Percentiles rank a stretch among this genome's conserved stretches.
These are phyloP conservation scores for Gadus chalcogrammus DNA, from an alignment of 2,113 vertebrate genomes.

Conservation along the genomic window DNA sequence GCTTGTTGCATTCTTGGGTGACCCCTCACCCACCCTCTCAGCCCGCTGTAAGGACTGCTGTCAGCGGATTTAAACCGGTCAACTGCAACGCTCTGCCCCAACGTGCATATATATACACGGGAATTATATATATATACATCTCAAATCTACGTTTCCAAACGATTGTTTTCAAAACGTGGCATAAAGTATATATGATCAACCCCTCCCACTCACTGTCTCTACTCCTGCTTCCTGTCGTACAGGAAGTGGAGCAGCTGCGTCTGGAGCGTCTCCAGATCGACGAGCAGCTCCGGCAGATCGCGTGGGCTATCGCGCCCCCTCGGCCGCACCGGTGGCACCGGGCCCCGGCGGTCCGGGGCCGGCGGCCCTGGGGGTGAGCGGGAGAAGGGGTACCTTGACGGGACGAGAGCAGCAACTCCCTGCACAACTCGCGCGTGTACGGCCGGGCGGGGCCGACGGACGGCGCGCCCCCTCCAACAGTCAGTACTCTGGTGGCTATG, in stretches of 20 bases:
- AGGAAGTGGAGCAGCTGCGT: constrained; percentile 90
- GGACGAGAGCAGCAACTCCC: constrained; percentile 84
- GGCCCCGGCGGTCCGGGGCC: constrained; percentile 2
- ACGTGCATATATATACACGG: too few species aligned
- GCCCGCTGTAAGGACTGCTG: constrained; percentile 37
- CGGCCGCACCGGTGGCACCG: constrained; percentile 52
- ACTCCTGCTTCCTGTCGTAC: neutral
- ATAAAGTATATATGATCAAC: too few species aligned
- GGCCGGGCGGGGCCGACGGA: constrained; percentile 81
- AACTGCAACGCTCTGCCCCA: too few species aligned
- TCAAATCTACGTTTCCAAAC: too few species aligned
- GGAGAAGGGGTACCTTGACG: constrained; percentile 79
- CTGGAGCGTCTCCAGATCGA: constrained; percentile 87
- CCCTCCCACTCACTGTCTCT: neutral
- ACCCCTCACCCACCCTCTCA: constrained; percentile 18
- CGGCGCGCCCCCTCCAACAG: constrained; percentile 72
- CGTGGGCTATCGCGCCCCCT: constrained; percentile 77
- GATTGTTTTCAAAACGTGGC: too few species aligned
- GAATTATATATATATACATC: too few species aligned
- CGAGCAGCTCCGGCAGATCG: constrained; percentile 88
- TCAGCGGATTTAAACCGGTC: constrained; percentile 24
- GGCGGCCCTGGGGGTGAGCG: constrained; percentile 49
- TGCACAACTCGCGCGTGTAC: constrained; percentile 80
- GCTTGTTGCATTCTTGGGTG: constrained; percentile 63
- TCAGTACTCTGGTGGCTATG: constrained; percentile 79